These are phyloP conservation scores for Paracentrotus lividus DNA, from an alignment of 53 echinoderm and acorn worm genomes.

Conservation along the genomic window DNA sequence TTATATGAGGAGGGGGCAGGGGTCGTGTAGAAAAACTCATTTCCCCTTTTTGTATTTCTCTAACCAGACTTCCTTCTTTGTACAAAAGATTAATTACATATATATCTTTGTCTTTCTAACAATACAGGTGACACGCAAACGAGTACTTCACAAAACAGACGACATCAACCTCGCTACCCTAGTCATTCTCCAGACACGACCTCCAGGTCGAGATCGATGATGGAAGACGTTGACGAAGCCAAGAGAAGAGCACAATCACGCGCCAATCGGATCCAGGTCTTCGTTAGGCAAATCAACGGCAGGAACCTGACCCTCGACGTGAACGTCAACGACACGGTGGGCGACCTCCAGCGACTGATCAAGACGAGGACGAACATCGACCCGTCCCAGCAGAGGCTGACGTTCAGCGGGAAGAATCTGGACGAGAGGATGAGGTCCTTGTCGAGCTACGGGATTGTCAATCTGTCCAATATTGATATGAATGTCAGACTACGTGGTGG, in stretches of 20 bases:
- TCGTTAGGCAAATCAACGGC: not conserved
- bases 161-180: not conserved
- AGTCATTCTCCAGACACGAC: not conserved
- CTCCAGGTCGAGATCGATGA: not conserved
- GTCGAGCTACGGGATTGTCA: constrained; percentile 15
- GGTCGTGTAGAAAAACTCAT: too few species aligned
- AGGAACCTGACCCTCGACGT: not conserved
- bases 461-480: not conserved
- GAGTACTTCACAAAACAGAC: constrained; percentile 17
- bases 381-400: constrained; percentile 9
- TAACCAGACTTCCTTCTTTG: too few species aligned
- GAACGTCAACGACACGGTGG: not conserved
- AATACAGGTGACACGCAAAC: not conserved
- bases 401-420: not conserved
- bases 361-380: not conserved
- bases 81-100: too few species aligned
- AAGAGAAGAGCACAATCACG: constrained; percentile 44
- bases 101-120: too few species aligned
- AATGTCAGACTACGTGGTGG: constrained; percentile 27
- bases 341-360: constrained; percentile 4
- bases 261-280: constrained; percentile 56
- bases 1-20: too few species aligned
- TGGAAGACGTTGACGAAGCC: constrained; percentile 60
- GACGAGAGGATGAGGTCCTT: not conserved
- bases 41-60: too few species aligned